Evolutionary conservation across 2,113 vertebrate species (phyloP).

Genomic region (Caranx melampygus): DNA sequence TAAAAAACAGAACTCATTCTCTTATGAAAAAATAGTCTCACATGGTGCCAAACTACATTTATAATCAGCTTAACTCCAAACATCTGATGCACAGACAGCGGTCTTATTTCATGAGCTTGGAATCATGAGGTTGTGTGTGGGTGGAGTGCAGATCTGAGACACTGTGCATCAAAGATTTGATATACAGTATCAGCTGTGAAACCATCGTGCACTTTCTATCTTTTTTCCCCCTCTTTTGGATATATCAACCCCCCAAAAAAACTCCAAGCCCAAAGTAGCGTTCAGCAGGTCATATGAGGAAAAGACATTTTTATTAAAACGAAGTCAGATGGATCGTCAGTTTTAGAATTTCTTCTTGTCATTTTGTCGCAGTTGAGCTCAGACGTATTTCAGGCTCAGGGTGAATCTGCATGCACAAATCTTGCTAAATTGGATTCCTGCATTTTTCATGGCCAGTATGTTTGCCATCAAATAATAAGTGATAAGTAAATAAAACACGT

Average conservation of each 20-base stretch:
- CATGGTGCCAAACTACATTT: slow-evolving; percentile 28
- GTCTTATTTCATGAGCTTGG: slow-evolving; percentile 33
- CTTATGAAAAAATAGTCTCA: slow-evolving; percentile 9
- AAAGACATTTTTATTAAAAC: slow-evolving; percentile 26
- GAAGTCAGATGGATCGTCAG: background rate
- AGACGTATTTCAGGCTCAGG: background rate
- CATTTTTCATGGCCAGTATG: background rate
- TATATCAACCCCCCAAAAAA: slow-evolving; percentile 13
- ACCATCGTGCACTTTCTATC: slow-evolving; percentile 11
- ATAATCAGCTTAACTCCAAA: slow-evolving; percentile 36
- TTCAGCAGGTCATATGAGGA: background rate
- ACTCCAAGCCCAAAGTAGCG: slow-evolving; percentile 1
- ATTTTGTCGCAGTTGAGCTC: no score
- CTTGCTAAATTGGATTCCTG: background rate
- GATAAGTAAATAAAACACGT: background rate
- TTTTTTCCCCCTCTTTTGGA: background rate
- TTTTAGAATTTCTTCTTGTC: background rate
- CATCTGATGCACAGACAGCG: slow-evolving; percentile 37
- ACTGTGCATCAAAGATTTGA: slow-evolving; percentile 29
- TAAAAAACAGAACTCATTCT: slow-evolving; percentile 32
- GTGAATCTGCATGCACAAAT: background rate
- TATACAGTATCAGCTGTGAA: slow-evolving; percentile 18
- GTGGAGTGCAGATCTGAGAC: slow-evolving; percentile 26
- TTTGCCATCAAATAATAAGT: background rate
- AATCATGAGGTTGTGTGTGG: slow-evolving; percentile 41